Evolutionary conservation across 1,140 invertebrate genomes (phyloP), one percentile per base, ranked within the genome.

Genomic region (Pseudomyrmex cubaensis): DNA sequence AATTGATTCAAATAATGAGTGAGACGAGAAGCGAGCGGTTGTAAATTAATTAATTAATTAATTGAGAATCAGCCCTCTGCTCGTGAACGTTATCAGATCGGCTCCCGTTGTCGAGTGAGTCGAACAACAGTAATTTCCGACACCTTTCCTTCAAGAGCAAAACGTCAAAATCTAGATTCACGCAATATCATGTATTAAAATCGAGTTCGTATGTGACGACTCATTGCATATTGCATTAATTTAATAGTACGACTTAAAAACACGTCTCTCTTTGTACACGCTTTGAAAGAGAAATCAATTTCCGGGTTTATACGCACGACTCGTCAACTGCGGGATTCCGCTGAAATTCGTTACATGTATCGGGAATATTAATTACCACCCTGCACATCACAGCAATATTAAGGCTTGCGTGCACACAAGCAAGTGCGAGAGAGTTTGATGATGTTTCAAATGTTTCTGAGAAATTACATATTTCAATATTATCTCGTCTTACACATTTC

Each of bases 11-110:
- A 87, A 84, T 67, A 56, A 82, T 66, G 50, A 35, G 70, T 77
- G 87, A 62, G 77, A 87, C 82, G 63, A 80, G 62, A 48, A 61
- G 44, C 8, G 10, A 54, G 56, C 50, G 52, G 72, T 56, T 80
- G 62, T 89, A 86, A 86, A 89, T 89, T 89, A 86, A 62, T 62
- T 62, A 61, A 88, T 88, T 88, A 84, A 86, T 85, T 78, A 85
- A 35, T 35, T 20, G 75, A n/a, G 64, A 50, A 8, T 59, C 15
- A 48, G 57, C 50, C 44, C 20, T 46, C 61, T 10, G 59, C 84
- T 76, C 63, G 62, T 57, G 70, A 82, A 17, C 48, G 52, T 88
- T 88, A 84, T 89, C 84, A 48, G 62, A 87, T 84, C 67, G 44
- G 35, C 63, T 48, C 66, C 57, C 67, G 59, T 78, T 76, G 25